A percentile compares a stretch with the other conserved stretches of the same genome.
phyloP scores from a whole-genome alignment of 2,797 vertebrate genomes.

The Coregonus ussuriensis region DNA sequence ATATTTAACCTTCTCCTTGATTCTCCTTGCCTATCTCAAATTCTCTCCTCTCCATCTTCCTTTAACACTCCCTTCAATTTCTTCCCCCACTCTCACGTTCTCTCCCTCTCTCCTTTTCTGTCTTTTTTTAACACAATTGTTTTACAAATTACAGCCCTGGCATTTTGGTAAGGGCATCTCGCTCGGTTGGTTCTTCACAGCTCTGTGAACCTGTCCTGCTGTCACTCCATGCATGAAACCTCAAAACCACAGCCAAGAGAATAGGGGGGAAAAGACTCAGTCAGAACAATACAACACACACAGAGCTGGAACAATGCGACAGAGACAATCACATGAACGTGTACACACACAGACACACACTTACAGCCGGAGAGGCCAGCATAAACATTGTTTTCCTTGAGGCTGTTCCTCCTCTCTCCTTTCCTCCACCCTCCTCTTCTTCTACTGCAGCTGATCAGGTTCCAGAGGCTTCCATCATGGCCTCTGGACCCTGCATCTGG shows the following conservation, averaged over 20 bases:
- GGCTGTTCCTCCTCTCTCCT: not conserved
- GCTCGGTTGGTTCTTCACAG: conserved; percentile 62
- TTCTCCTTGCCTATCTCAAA: not conserved
- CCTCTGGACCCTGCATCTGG: not conserved
- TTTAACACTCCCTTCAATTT: not conserved
- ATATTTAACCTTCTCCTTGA: not conserved
- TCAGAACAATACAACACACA: conserved; percentile 35
- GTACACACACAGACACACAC: conserved; percentile 25
- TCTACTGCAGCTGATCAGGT: not conserved
- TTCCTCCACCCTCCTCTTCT: not conserved
- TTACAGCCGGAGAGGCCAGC: not conserved
- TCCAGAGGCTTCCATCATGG: not conserved
- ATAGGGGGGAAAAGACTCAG: not conserved
- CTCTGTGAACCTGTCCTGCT: conserved; percentile 63
- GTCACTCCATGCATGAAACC: conserved; percentile 56
- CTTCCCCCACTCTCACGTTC: not conserved
- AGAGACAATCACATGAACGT: conserved; percentile 27
- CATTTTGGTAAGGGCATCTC: conserved; percentile 61
- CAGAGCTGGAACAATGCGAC: conserved; percentile 3
- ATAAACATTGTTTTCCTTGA: not conserved
- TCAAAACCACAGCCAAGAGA: conserved; percentile 32
- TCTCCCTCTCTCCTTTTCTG: not conserved
- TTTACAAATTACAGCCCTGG: conserved; percentile 63
- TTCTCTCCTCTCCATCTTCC: not conserved
- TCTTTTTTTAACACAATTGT: conserved; percentile 18